Evolutionary conservation across 1,140 invertebrate genomes (phyloP).

Genomic region (Tetragonula clypearis): DNA sequence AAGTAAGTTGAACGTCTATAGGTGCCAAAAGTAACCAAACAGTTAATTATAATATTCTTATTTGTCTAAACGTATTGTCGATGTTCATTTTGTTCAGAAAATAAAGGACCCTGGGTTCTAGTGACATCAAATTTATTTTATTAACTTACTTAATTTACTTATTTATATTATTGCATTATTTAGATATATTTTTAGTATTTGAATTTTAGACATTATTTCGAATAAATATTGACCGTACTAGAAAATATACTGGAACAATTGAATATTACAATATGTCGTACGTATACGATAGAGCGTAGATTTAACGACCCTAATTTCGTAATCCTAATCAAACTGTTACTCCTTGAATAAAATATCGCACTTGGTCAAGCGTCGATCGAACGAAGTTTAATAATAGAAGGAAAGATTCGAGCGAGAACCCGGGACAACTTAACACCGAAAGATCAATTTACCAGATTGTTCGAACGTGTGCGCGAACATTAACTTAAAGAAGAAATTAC

Average conservation of each 20-base stretch:
- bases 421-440: background rate
- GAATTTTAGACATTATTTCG: background rate
- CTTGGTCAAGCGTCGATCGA: background rate
- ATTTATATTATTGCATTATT: no score
- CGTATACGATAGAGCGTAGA: background rate
- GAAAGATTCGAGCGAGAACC: background rate
- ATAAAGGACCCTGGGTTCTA: background rate
- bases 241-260: no score
- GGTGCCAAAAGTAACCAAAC: no score
- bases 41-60: no score
- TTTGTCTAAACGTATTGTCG: no score
- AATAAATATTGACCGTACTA: background rate
- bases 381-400: background rate
- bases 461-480: background rate
- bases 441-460: background rate
- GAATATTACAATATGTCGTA: no score
- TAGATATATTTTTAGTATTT: no score
- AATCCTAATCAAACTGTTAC: background rate
- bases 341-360: background rate
- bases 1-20: no score
- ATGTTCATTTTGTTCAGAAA: no score
- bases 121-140: background rate
- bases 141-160: background rate
- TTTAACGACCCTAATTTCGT: background rate
- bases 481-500: background rate